Evolutionary conservation across 2,888 invertebrate species (phyloP).

Genomic region (Drosophila leonis): DNA sequence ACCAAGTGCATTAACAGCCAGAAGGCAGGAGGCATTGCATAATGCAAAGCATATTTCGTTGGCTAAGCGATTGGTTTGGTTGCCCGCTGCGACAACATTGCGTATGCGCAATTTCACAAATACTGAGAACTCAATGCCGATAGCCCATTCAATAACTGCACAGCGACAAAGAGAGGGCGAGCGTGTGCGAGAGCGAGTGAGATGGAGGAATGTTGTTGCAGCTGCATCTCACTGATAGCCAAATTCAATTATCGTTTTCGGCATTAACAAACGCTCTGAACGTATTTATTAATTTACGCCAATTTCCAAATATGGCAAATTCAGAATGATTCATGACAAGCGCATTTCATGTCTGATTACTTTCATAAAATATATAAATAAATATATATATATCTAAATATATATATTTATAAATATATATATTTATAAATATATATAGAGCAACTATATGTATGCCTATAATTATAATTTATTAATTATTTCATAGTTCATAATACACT

Average conservation of each 20-base stretch:
- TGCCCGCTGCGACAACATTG: slow-evolving; percentile 33
- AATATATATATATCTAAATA: too few species aligned
- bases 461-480: background rate
- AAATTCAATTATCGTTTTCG: slow-evolving; percentile 53
- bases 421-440: background rate
- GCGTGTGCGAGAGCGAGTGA: background rate
- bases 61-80: slow-evolving; percentile 36
- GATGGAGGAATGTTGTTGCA: slow-evolving; percentile 19
- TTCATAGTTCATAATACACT: background rate
- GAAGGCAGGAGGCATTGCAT: slow-evolving; percentile 31
- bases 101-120: slow-evolving; percentile 40
- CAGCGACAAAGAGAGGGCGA: too few species aligned
- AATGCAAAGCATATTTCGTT: slow-evolving; percentile 43
- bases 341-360: slow-evolving; percentile 3
- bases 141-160: slow-evolving; percentile 29
- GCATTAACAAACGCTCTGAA: slow-evolving; percentile 24
- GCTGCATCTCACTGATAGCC: slow-evolving; percentile 34
- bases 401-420: too few species aligned
- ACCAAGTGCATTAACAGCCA: slow-evolving; percentile 38
- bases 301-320: slow-evolving; percentile 15
- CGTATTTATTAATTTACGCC: slow-evolving; percentile 43
- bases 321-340: slow-evolving; percentile 4
- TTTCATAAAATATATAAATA: background rate
- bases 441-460: too few species aligned
- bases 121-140: slow-evolving; percentile 33